Conservation (phyloP, 2,113 vertebrate genomes). For the Cariama cristata region DNA sequence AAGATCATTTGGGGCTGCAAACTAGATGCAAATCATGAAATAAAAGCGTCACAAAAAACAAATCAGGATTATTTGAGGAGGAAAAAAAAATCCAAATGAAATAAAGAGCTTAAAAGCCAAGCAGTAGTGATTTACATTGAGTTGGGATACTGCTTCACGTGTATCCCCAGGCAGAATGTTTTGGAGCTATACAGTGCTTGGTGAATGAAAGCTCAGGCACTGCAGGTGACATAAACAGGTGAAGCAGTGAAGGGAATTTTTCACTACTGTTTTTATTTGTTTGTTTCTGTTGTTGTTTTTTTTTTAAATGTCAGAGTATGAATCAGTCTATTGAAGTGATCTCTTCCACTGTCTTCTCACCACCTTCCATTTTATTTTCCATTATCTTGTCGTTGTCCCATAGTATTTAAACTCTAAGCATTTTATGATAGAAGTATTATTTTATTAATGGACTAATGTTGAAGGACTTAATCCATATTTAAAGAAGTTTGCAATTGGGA, state of each 20-base stretch:
- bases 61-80: not conserved
- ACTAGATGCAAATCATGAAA: not conserved
- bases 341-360: not conserved
- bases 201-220: not conserved
- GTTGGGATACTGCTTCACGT: not conserved
- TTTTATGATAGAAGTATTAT: not conserved
- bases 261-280: not conserved
- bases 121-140: not conserved
- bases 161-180: not conserved
- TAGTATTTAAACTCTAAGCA: not conserved
- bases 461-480: not conserved
- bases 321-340: not conserved
- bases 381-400: not conserved
- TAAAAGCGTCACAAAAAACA: not conserved
- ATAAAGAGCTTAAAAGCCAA: not conserved
- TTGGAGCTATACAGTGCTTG: not conserved
- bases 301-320: not conserved
- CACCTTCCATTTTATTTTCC: not conserved
- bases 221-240: not conserved
- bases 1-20: not conserved
- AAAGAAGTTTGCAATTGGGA: not conserved
- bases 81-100: not conserved
- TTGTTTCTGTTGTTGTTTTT: not conserved
- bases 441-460: not conserved
- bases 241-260: not conserved